Evolutionary conservation across 2,113 vertebrate species (phyloP), one percentile per base, ranked within the genome.

Genomic region (Muntiacus reevesi): DNA sequence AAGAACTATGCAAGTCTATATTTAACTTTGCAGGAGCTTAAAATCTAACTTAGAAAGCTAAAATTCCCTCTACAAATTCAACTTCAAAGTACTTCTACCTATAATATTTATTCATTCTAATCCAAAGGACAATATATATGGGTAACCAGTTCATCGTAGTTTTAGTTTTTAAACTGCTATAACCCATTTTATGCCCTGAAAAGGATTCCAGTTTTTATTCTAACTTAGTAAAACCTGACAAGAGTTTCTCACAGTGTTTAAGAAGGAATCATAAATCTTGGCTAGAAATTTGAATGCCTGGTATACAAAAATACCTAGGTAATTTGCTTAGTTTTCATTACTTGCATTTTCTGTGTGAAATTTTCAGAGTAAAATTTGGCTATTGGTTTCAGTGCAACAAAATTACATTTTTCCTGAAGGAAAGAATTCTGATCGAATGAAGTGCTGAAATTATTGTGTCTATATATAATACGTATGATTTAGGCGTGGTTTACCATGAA

Each of bases 301-400:
- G 2, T 17, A 87, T 28, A 54, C 50, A 84, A 55, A 17, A 89
- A 91, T 9, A 78, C 25, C 7, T 89, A 87, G 16, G 30, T 62
- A n/a, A 27, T 87, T 76, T 57, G 14, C 67, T 71, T 94, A 59
- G 17, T 67, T 81, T 93, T 81, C 59, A 60, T 52, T 59, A 27
- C 27, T 82, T 96, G n/a, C 21, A 23, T 59, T 91, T 91, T 43
- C 36, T 81, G 40, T 85, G 27, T 50, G 28, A 13, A 89, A 92
- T 96, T 94, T 94, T 76, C 59, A 86, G 21, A 67, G 21, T 94
- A 81, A 93, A 89, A 93, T 92, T 64, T 91, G 86, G 10, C 19
- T 57, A 33, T 19, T 50, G 5, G 7, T 87, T 83, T 90, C 78
- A 93, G 19, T 71, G 23, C 11, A 93, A 19, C 9, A 88, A 71